Conservation (phyloP, 2,888 invertebrate genomes). For the Pseudococcus jackbeardsleyi region DNA sequence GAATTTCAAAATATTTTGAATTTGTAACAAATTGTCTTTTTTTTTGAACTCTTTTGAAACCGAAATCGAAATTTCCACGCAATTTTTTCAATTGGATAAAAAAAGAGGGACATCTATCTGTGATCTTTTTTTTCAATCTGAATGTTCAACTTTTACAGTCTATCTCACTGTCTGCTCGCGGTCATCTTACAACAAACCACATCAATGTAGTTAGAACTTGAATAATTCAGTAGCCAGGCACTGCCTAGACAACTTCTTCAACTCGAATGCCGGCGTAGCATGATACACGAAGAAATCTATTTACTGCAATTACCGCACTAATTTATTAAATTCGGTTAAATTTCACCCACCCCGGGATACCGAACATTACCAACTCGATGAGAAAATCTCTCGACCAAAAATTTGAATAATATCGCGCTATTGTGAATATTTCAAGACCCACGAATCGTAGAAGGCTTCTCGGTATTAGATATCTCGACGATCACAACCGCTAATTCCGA, state of each 20-base stretch:
- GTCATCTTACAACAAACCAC: background rate
- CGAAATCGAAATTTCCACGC: too few relatives aligned
- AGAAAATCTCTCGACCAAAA: background rate
- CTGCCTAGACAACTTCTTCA: constrained; percentile 34
- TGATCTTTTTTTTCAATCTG: too few relatives aligned
- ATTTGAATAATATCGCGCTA: background rate
- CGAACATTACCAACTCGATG: background rate
- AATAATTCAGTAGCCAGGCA: background rate
- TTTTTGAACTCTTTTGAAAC: too few relatives aligned
- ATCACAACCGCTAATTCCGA: background rate
- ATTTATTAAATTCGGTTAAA: constrained; percentile 4
- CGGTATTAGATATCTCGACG: background rate
- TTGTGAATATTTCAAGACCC: background rate
- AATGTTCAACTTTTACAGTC: too few relatives aligned
- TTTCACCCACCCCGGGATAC: background rate
- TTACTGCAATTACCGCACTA: background rate
- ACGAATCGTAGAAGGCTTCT: constrained; percentile 10
- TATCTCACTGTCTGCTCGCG: too few relatives aligned
- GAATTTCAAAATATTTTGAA: too few relatives aligned
- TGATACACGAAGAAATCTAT: background rate
- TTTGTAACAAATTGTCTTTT: too few relatives aligned
- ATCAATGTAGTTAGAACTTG: background rate
- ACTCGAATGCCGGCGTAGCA: background rate
- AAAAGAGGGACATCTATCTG: too few relatives aligned
- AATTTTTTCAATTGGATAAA: too few relatives aligned